Evolutionary conservation across 2,113 vertebrate species (phyloP).

Genomic region (Nothobranchius furzeri): DNA sequence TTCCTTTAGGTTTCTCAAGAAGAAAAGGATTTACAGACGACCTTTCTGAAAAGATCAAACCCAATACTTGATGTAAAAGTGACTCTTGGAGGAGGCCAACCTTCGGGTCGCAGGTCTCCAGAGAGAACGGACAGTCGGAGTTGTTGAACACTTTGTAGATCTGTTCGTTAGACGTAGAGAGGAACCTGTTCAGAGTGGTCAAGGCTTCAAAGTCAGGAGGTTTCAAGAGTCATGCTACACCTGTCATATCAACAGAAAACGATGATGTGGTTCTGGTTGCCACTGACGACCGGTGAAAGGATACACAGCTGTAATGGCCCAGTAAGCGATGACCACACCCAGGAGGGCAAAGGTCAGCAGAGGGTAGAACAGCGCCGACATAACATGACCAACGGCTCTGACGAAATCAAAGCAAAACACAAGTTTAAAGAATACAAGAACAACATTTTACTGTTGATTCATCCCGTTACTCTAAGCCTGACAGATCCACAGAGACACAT

Average conservation of each 20-base stretch:
- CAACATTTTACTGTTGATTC: no score
- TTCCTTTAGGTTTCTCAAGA: not conserved
- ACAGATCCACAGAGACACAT: no score
- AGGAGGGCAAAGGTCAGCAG: conserved; percentile 90
- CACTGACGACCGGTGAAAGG: conserved; percentile 60
- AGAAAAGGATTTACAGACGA: no score
- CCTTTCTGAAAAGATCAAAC: not conserved
- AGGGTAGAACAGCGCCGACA: conserved; percentile 90
- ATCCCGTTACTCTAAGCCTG: no score
- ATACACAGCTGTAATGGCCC: conserved; percentile 96
- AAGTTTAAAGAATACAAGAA: no score
- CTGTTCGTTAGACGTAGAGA: conserved; percentile 90
- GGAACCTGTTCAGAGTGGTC: conserved; percentile 80
- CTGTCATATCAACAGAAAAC: not conserved
- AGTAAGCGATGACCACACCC: conserved; percentile 91
- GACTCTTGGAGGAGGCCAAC: conserved; percentile 64
- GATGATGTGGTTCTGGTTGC: not conserved
- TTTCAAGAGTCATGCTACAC: not conserved
- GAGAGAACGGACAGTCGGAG: conserved; percentile 62
- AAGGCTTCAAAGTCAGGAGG: conserved; percentile 63
- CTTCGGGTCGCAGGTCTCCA: conserved; percentile 84
- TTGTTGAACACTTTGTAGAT: conserved; percentile 90
- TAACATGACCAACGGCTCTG: conserved; percentile 90
- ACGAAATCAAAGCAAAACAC: not conserved
- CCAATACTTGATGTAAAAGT: not conserved